Conservation (phyloP, 2,888 invertebrate genomes). For the Mesochorus sp. region DNA sequence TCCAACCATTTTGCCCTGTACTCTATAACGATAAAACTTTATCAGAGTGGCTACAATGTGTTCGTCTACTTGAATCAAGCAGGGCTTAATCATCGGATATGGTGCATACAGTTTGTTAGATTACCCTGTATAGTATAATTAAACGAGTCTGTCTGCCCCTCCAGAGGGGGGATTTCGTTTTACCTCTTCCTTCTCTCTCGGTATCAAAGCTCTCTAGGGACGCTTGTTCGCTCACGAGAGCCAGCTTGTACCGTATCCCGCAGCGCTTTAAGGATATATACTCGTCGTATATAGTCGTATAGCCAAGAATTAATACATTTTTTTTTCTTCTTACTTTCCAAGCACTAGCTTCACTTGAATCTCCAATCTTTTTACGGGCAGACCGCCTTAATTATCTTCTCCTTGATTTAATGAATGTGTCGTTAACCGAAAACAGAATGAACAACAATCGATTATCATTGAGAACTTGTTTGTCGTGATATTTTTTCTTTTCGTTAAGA, state of each 20-base stretch:
- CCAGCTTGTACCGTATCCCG: constrained; percentile 16
- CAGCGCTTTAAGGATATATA: constrained; percentile 25
- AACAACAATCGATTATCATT: too few species aligned
- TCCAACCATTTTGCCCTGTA: not conserved
- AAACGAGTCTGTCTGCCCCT: constrained; percentile 55
- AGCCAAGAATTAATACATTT: constrained; percentile 2
- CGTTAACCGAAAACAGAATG: too few species aligned
- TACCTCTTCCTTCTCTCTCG: constrained; percentile 33
- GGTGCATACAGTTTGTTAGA: constrained; percentile 67
- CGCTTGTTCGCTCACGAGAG: constrained; percentile 17
- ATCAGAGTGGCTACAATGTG: constrained; percentile 48
- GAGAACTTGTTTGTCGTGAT: too few species aligned
- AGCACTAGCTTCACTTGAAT: too few species aligned
- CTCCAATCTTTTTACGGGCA: not conserved
- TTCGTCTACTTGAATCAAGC: constrained; percentile 48
- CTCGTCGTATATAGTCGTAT: not conserved
- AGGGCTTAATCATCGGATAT: constrained; percentile 68
- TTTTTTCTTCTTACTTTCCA: not conserved
- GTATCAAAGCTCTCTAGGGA: constrained; percentile 28
- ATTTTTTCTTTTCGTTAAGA: too few species aligned
- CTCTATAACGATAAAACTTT: constrained; percentile 37
- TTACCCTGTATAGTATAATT: constrained; percentile 69
- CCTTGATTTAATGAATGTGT: not conserved
- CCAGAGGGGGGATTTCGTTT: constrained; percentile 10
- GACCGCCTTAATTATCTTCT: not conserved